Evolutionary conservation across 2,113 vertebrate species (phyloP), one percentile per base, ranked within the genome.

Genomic region (Phyllostomus hastatus): DNA sequence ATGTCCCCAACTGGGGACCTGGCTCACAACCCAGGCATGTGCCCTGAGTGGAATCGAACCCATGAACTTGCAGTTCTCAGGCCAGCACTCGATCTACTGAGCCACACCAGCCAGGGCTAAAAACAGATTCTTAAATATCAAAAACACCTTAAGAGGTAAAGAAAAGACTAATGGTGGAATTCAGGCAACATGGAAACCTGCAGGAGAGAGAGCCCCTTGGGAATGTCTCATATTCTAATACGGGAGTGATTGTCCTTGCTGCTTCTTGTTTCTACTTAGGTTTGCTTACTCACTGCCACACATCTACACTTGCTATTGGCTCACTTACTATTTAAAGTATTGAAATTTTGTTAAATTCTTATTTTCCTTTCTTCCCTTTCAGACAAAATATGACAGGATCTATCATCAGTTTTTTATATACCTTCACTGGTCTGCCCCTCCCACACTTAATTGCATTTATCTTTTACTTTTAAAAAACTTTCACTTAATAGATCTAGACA

Each of bases 381-480:
- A 92, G 94, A 46, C 5, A 46, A 90, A 94, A 88, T 54, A 92
- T 72, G 19, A 41, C 64, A 64, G 24, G 17, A 87, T 87, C 75
- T 86, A 61, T 54, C 4, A 67, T 72, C 33, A 64, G 20, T 70
- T 64, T 61, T 85, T 96, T 82, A 82, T 76, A 90, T 70, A 82
- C 8, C 10, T 93, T 57, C n/a, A 75, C 19, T 75, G 31, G 69
- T 76, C 31, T 75, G 22, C 54, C 17, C 84, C 19, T 80, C 10
- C 41, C 31, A 91, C 16, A 52, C 26, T 69, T 79, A 38, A 75
- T 20, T 80, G 48, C 76, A 67, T 90, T 94, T 94, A 57, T 64
- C 22, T 92, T 90, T 69, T 70, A 80, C 31, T 96, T 86, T 26
- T 67, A 33, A 87, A 79, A 93, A 86, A 92, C 10, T 9, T 88